Conservation (phyloP, 2,113 vertebrate genomes). For the Tetraodon nigroviridis region DNA sequence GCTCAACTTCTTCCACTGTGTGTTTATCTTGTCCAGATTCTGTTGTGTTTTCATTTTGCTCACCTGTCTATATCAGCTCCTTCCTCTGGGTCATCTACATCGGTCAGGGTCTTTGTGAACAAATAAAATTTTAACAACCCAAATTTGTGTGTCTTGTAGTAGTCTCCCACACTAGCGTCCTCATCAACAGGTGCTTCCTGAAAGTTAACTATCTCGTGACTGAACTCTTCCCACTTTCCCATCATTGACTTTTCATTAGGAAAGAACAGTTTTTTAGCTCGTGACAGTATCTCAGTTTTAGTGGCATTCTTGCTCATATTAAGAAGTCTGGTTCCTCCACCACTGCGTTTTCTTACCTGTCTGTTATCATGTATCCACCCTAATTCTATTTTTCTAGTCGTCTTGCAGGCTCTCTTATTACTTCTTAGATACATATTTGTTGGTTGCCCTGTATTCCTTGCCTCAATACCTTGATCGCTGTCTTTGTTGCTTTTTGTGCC, state of each 20-base stretch:
- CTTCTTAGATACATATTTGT: not conserved
- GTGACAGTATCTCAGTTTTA: not conserved
- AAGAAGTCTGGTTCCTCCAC: not conserved
- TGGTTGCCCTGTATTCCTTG: too few species aligned
- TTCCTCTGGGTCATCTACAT: not conserved
- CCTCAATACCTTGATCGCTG: not conserved
- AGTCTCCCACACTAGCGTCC: not conserved
- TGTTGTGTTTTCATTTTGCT: not conserved
- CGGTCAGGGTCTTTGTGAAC: not conserved
- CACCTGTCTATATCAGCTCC: not conserved
- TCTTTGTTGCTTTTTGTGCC: not conserved
- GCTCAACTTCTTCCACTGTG: not conserved
- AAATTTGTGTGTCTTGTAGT: not conserved
- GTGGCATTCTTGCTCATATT: not conserved
- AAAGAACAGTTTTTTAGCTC: not conserved
- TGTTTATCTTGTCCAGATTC: not conserved
- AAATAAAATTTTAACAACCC: not conserved
- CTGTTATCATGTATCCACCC: slow-evolving; percentile 3
- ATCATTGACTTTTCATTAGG: not conserved
- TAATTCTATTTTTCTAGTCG: not conserved
- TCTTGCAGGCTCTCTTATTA: not conserved
- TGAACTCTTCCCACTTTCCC: not conserved
- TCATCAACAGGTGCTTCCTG: not conserved
- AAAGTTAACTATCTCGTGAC: not conserved
- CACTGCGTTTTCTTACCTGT: not conserved